Evolutionary conservation across 2,888 invertebrate genomes (phyloP).

Genomic region (Cerastis rubricosa): DNA sequence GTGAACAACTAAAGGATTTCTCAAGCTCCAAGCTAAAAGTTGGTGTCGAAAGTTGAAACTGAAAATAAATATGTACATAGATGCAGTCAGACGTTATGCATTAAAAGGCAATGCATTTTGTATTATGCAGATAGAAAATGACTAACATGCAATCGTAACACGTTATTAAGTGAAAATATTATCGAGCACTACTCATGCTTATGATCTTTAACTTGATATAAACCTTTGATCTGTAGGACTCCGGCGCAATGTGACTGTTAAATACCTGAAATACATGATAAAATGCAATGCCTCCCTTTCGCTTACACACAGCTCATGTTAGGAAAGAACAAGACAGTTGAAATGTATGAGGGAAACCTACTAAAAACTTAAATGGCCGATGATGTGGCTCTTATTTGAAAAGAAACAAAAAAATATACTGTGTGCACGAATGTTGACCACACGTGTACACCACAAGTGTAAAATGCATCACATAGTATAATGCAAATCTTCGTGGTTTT

Average conservation of each 20-base stretch:
- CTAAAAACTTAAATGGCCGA: slow-evolving; percentile 47
- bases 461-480: slow-evolving; percentile 10
- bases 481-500: slow-evolving; percentile 39
- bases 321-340: slow-evolving; percentile 63
- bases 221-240: slow-evolving; percentile 98
- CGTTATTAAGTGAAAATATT: slow-evolving; percentile 74
- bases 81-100: slow-evolving; percentile 64
- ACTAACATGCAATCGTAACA: slow-evolving; percentile 82
- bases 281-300: slow-evolving; percentile 86
- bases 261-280: slow-evolving; percentile 95
- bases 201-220: slow-evolving; percentile 91
- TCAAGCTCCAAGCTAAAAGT: slow-evolving; percentile 65
- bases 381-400: slow-evolving; percentile 52
- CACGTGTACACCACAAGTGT: slow-evolving; percentile 30
- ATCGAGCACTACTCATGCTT: slow-evolving; percentile 88
- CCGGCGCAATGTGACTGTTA: slow-evolving; percentile 98
- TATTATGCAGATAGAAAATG: slow-evolving; percentile 71
- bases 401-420: slow-evolving; percentile 51
- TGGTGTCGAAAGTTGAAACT: slow-evolving; percentile 54
- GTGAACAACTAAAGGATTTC: slow-evolving; percentile 60
- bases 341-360: slow-evolving; percentile 59
- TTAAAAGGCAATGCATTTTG: slow-evolving; percentile 73
- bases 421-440: slow-evolving; percentile 38
- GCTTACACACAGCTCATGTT: slow-evolving; percentile 70
- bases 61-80: slow-evolving; percentile 57